Conservation (phyloP, 2,113 vertebrate species). For the Corynorhinus townsendii region DNA sequence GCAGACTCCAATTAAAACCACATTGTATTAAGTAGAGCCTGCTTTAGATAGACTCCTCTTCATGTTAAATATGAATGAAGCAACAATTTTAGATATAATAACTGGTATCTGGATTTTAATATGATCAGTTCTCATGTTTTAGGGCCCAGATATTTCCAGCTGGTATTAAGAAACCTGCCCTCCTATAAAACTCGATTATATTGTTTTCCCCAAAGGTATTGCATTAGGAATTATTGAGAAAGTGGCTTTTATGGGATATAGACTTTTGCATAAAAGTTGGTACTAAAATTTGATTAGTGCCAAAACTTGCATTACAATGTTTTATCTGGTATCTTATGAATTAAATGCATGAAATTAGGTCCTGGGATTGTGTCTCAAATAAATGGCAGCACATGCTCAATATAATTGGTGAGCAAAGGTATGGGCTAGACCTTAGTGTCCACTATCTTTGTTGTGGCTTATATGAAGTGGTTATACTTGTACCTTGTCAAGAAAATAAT, state of each 20-base stretch:
- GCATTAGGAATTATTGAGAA: constrained; percentile 40
- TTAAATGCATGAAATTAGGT: background rate
- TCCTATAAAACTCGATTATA: constrained; percentile 65
- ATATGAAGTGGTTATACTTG: background rate
- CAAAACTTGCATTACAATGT: constrained; percentile 30
- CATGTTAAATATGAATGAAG: constrained; percentile 71
- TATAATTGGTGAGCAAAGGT: background rate
- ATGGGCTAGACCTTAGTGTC: background rate
- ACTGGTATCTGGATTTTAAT: constrained; percentile 75
- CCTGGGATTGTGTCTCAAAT: background rate
- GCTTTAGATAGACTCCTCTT: constrained; percentile 65
- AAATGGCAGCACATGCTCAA: background rate
- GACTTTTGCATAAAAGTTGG: constrained; percentile 50
- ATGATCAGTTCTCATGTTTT: constrained; percentile 64
- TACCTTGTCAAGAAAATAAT: background rate
- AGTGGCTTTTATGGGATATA: constrained; percentile 52
- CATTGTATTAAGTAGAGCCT: constrained; percentile 74
- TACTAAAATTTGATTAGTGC: constrained; percentile 43
- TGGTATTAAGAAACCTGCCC: constrained; percentile 62
- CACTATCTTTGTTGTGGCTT: background rate
- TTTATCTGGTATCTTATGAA: background rate
- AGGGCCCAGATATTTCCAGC: constrained; percentile 65
- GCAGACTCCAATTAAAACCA: constrained; percentile 77
- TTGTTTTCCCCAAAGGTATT: constrained; percentile 54
- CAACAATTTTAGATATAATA: constrained; percentile 71